Evolutionary conservation across 2,113 vertebrate species (phyloP).

Genomic region (Ahaetulla prasina): DNA sequence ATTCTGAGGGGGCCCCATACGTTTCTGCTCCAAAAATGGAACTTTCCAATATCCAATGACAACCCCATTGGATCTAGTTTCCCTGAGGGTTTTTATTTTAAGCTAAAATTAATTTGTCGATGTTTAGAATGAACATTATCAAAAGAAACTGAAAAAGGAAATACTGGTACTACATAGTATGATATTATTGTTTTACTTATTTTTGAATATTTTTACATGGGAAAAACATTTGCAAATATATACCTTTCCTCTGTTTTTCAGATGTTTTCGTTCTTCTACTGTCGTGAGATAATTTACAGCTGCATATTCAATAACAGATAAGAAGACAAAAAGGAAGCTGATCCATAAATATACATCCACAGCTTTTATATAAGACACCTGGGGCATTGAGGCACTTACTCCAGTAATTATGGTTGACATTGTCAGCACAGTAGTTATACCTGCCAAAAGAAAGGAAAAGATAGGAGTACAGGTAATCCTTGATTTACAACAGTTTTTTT

Average conservation of each 20-base stretch:
- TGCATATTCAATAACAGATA: conserved; percentile 87
- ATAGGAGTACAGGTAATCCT: background rate
- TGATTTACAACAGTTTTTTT: no score
- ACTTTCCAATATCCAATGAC: background rate
- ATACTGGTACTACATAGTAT: background rate
- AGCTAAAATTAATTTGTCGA: background rate
- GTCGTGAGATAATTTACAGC: conserved; percentile 92
- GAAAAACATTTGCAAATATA: conserved; percentile 20
- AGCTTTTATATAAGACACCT: conserved; percentile 91
- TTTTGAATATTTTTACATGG: background rate
- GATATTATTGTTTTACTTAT: background rate
- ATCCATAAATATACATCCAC: conserved; percentile 90
- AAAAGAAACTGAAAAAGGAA: background rate
- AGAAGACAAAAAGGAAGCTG: conserved; percentile 91
- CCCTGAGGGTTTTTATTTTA: no score
- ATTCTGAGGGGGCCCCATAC: background rate
- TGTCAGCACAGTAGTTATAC: conserved; percentile 87
- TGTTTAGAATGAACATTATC: background rate
- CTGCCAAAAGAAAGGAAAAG: conserved; percentile 61
- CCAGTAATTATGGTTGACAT: conserved; percentile 91
- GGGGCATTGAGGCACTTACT: conserved; percentile 87
- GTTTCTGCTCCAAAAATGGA: background rate
- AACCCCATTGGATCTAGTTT: background rate
- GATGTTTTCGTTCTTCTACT: conserved; percentile 71
- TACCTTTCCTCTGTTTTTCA: conserved; percentile 70